Base-by-base conservation (phyloP, 2,888 invertebrate species). In the Steromphala cineraria region DNA sequence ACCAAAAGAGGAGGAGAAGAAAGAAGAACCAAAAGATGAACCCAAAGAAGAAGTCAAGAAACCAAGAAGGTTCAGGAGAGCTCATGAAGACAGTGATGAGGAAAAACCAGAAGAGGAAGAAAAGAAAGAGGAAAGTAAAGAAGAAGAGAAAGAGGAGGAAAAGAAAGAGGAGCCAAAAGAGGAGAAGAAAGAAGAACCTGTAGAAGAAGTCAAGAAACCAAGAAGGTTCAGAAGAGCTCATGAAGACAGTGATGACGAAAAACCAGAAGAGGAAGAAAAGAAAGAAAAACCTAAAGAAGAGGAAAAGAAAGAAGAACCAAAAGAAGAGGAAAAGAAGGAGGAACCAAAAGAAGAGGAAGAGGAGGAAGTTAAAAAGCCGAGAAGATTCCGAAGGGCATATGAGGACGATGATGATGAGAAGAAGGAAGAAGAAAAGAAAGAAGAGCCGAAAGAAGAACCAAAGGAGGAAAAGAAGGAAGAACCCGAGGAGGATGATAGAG, bases 401-500 rank as follows among this genome's bases (percentile, higher is more conserved):
- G 56, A 75, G 67, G 67, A 46, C 46, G 40, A n/a, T 53, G 55
- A 56, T 19, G 62, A 17, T 55, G 78, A 19, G 21, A 21, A 52
- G 40, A 21, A 74, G n/a, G 56, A 75, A 75, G 28, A 55, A 55
- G 79, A 56, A 46, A 79, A 62, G 21, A 80, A 81, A 24, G 53
- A 81, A 55, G 75, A 81, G 15, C 17, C 15, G 0, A 52, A 79
- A 17, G 78, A 75, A 74, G 40, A 36, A 36, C 78, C 74, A n/a
- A 78, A 53, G n/a, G 79, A 83, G 17, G 52, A 80, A 71, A 79
- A 80, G 21, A 52, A 81, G 56, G 80, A 76, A 28, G 56, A 81
- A 36, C 81, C 78, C 40, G 82, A 80, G 19, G 75, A 83, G 31
- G 78, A 76, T 46, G 67, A 78, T 52, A 79, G 83, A 52, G 76